phyloP scores from a whole-genome alignment of 2,888 invertebrate species.

The Slavum lentiscoides region DNA sequence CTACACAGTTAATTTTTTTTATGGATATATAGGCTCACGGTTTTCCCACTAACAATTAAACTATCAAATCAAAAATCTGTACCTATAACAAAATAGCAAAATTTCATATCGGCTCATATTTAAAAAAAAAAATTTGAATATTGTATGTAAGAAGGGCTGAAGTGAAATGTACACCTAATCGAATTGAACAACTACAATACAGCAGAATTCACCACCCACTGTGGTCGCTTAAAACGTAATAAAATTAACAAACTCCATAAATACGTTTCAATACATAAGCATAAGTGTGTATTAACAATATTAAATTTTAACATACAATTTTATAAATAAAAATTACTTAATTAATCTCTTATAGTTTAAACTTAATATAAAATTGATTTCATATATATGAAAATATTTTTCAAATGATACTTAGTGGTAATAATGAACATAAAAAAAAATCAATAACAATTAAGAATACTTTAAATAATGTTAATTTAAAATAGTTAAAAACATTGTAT shows the following conservation, averaged over 20 bases:
- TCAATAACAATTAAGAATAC: slow-evolving; percentile 36
- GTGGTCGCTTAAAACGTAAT: slow-evolving; percentile 4
- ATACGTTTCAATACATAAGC: slow-evolving; percentile 20
- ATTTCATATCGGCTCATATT: slow-evolving; percentile 31
- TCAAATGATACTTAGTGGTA: slow-evolving; percentile 9
- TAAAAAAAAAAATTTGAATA: neutral
- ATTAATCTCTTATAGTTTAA: slow-evolving; percentile 13
- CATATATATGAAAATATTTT: slow-evolving; percentile 23
- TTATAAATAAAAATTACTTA: slow-evolving; percentile 18
- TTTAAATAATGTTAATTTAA: neutral
- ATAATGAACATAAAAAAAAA: slow-evolving; percentile 16
- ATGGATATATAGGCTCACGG: neutral
- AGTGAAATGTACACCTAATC: slow-evolving; percentile 40
- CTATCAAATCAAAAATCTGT: neutral
- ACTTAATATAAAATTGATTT: slow-evolving; percentile 14
- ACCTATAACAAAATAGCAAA: neutral
- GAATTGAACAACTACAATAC: slow-evolving; percentile 3
- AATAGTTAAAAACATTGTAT: slow-evolving; percentile 14
- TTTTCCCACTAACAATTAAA: neutral
- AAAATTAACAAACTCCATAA: slow-evolving; percentile 17
- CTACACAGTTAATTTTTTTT: too few species aligned
- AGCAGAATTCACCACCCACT: neutral
- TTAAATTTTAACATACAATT: slow-evolving; percentile 34
- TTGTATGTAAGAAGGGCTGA: neutral
- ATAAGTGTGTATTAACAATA: slow-evolving; percentile 37